Evolutionary conservation across 1,140 invertebrate species (phyloP).

Genomic region (Laupala kohalensis): DNA sequence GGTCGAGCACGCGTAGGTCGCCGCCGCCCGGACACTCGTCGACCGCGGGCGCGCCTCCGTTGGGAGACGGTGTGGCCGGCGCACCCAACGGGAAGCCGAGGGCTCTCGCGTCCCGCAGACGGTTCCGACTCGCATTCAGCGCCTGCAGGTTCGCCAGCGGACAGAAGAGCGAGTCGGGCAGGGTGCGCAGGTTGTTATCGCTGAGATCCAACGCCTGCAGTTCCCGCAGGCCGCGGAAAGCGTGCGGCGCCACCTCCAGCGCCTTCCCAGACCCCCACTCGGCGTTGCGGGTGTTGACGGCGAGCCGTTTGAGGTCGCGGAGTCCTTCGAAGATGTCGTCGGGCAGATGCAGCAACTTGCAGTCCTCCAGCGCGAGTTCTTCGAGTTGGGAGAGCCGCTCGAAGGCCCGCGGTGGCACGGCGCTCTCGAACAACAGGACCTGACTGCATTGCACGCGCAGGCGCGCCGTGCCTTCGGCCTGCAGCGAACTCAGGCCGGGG

Average conservation of each 20-base stretch:
- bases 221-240: conserved; percentile 49
- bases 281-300: neutral
- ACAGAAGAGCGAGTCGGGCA: conserved; percentile 66
- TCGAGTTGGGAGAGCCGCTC: conserved; percentile 56
- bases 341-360: conserved; percentile 56
- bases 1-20: conserved; percentile 55
- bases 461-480: conserved; percentile 51
- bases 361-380: conserved; percentile 56
- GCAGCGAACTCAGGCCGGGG: conserved; percentile 39
- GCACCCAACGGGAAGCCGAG: conserved; percentile 57
- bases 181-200: conserved; percentile 64
- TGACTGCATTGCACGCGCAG: conserved; percentile 64
- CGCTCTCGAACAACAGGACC: conserved; percentile 68
- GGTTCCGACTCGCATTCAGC: conserved; percentile 66
- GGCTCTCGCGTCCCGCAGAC: conserved; percentile 68
- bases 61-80: conserved; percentile 50
- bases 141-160: conserved; percentile 45
- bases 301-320: conserved; percentile 48
- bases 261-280: conserved; percentile 25
- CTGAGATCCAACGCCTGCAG: conserved; percentile 59
- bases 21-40: conserved; percentile 32
- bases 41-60: conserved; percentile 25
- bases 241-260: conserved; percentile 59
- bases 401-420: conserved; percentile 52
- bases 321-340: conserved; percentile 59